Base-by-base conservation (phyloP, 1,140 invertebrate genomes). In the Drosophila aff. region DNA sequence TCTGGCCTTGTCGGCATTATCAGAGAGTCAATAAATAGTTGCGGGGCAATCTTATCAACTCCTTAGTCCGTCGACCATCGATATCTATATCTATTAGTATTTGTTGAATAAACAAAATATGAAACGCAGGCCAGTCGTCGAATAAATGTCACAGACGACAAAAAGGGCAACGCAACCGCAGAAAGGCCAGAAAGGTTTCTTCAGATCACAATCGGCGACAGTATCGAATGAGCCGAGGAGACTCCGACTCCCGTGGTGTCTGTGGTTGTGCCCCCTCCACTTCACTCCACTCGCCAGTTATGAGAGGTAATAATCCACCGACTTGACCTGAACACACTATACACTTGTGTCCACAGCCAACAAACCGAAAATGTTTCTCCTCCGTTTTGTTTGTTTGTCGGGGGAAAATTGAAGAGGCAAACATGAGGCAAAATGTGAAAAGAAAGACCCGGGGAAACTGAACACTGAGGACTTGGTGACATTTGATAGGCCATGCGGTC, bases 181-280 rank as follows among this genome's bases (percentile, higher is more conserved):
- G 63, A 49, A 49, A 49, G 60, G 47, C 53, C 71, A 76, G 62
- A 87, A 87, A 89, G 84, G 83, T 87, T 87, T 84, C 67, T 62
- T 66, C 50, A 72, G 85, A 85, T 89, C 78, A 69, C 71, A 89
- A 86, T 86, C 85, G 68, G 77, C 72, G 79, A 89, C 80, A 87
- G 80, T 87, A 89, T 84, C 84, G 76, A 90, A 84, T 87, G 81
- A 81, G 86, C 83, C 68, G 73, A 49, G 63, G 49, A 62, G 74
- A 59, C 41, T 41, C 43, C 28, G 83, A 77, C 81, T 81, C 84
- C 84, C 84, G 78, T 68, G 81, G 84, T 87, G 81, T 75, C 64
- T 84, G 84, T 71, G 84, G 84, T 81, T 76, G 47, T 49, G 52
- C 26, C n/a, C 47, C 15, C 41, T 67, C 50, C 47, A 53, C 49